These are phyloP conservation scores for Centropus bengalensis DNA, from an alignment of 2,113 vertebrate genomes.

Conservation along the genomic window DNA sequence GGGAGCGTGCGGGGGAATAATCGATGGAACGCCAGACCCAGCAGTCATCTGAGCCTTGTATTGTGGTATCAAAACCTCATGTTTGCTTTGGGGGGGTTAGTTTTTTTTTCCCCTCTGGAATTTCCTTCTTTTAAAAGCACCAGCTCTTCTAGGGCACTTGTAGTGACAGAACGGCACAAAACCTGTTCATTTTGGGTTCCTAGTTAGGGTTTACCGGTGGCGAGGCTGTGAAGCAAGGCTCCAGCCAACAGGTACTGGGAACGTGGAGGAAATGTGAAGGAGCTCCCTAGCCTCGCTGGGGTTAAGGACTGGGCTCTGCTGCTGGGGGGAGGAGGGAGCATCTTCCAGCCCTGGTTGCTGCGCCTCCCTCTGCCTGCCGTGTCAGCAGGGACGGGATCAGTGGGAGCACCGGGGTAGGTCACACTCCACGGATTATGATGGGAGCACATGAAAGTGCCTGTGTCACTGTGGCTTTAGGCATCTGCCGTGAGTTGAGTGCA, in stretches of 20 bases:
- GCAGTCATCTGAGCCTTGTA: neutral
- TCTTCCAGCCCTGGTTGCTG: fast-evolving
- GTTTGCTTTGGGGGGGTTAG: neutral
- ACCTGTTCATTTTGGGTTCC: neutral
- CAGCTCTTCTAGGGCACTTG: neutral
- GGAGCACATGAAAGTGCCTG: neutral
- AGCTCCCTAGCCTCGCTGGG: neutral
- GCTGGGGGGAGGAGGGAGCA: neutral
- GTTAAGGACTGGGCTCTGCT: neutral
- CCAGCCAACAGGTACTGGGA: neutral
- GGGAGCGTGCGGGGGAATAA: neutral
- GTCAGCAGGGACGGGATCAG: neutral
- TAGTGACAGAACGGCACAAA: neutral
- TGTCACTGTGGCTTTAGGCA: neutral
- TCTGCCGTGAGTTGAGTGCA: fast-evolving
- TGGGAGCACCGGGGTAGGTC: neutral
- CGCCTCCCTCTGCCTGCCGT: no score
- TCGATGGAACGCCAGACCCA: neutral
- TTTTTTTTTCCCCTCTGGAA: neutral
- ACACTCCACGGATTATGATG: neutral
- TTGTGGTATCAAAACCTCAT: neutral
- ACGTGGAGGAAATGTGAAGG: neutral
- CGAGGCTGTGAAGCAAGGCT: neutral
- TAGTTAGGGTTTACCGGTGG: neutral
- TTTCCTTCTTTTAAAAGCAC: neutral